Conservation (phyloP, 2,797 vertebrate species). For the Fratercula arctica region DNA sequence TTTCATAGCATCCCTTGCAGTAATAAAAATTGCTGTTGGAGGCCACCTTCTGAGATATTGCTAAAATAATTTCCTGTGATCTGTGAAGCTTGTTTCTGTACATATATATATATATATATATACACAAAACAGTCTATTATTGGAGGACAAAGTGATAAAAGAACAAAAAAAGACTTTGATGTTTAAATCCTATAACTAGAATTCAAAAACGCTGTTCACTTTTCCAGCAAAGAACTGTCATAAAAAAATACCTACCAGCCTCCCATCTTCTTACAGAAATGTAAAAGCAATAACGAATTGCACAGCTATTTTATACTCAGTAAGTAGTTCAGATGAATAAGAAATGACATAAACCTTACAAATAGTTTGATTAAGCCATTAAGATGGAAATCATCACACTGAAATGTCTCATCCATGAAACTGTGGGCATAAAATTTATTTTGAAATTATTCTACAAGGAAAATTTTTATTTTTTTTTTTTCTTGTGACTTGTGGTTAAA, state of each 20-base stretch:
- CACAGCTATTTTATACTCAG: neutral
- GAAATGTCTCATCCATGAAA: neutral
- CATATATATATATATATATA: neutral
- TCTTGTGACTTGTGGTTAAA: neutral
- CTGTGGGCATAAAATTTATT: neutral
- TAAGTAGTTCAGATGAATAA: neutral
- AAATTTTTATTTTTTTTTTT: neutral
- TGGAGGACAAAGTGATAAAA: conserved; percentile 5
- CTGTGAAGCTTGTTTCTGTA: conserved; percentile 11
- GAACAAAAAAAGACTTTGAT: neutral
- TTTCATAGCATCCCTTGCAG: neutral
- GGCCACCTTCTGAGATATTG: conserved; percentile 18
- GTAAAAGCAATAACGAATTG: neutral
- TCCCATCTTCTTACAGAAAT: neutral
- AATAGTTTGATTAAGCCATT: neutral
- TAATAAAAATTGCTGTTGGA: conserved; percentile 39
- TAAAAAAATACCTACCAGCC: neutral
- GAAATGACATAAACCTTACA: neutral
- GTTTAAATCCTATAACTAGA: neutral
- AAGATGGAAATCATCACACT: neutral
- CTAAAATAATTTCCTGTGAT: conserved; percentile 38
- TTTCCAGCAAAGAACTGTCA: neutral
- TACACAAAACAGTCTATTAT: neutral
- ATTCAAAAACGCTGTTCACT: neutral
- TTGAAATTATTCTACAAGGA: neutral